Percentiles rank a stretch among this genome's conserved stretches.
Evolutionary conservation across 2,888 invertebrate genomes (phyloP).

Genomic region (Nemotelus pantherinus): DNA sequence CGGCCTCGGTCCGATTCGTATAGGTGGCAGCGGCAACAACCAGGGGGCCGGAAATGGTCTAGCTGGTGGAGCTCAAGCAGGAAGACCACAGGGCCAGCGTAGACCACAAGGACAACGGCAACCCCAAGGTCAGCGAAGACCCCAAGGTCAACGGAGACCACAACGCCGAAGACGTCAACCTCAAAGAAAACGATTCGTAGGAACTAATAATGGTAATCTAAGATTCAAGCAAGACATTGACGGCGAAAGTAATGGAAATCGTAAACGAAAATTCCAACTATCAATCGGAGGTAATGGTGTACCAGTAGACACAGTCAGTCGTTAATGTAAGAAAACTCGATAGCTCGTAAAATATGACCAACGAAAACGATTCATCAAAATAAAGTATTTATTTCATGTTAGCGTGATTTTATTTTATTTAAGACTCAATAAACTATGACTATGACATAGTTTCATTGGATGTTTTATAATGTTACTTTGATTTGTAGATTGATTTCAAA

Average conservation of each 20-base stretch:
- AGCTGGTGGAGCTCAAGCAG: neutral
- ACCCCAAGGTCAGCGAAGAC: neutral
- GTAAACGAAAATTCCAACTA: slow-evolving; percentile 9
- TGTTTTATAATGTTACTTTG: no score
- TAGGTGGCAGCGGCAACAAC: no score
- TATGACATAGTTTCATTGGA: no score
- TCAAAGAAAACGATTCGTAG: slow-evolving; percentile 17
- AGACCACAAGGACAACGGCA: neutral
- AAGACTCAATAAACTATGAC: no score
- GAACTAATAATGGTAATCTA: slow-evolving; percentile 33
- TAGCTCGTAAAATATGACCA: slow-evolving; percentile 7
- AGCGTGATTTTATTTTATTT: no score
- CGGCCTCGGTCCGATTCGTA: neutral
- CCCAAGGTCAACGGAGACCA: slow-evolving; percentile 21
- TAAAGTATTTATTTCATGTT: no score
- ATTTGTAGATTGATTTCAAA: no score
- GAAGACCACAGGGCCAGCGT: neutral
- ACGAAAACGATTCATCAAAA: neutral
- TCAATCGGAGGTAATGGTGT: slow-evolving; percentile 1
- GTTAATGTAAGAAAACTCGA: neutral
- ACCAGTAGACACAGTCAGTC: slow-evolving; percentile 2
- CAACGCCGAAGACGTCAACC: slow-evolving; percentile 20
- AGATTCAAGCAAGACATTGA: slow-evolving; percentile 17
- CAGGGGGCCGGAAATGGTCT: neutral
- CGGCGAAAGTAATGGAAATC: neutral